Base-by-base conservation (phyloP, 2,797 vertebrate species). In the Caiman crocodilus region DNA sequence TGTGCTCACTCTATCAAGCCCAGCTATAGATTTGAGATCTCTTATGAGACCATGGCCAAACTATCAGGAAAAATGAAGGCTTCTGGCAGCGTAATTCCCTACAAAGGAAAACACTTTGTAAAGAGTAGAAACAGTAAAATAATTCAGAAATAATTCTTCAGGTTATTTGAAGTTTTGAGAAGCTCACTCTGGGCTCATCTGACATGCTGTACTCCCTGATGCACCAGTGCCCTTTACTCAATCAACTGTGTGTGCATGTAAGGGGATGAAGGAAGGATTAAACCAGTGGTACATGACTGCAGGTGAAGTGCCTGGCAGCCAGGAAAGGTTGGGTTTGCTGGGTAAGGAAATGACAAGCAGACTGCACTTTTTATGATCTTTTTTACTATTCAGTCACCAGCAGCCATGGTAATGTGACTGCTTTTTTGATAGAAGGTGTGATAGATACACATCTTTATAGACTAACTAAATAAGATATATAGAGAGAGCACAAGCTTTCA, bases 321-420 rank as follows among this genome's bases (percentile, higher is more conserved):
- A 79, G 28, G 50, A 60, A 91, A 89, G 5, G 61, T 0, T 82
- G 73, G 15, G 26, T 90, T 85, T 92, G 85, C 86, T 80, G 63
- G 25, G 32, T 63, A 32, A 88, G 57, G 84, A 88, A 90, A 89
- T 57, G 12, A 91, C 57, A 85, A 69, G 56, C 79, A 71, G 85
- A 21, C 64, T 85, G 67, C 73, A 84, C 88, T 91, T 95, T 87
- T 95, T 76, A 86, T 90, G 93, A 95, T 85, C 89, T 93, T 95
- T 50, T 95, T 93, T 77, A 84, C 87, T 91, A 60, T 88, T 79
- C 78, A 81, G 6, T 92, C 59, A 20, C 89, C 87, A 89, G 90
- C 97, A 93, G 90, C 96, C 90, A 96, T 95, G 93, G 95, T 64
- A 96, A 96, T 90, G 76, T 65, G 84, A 59, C 61, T 92, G 90